phyloP scores from a whole-genome alignment of 2,797 vertebrate genomes.

The Spinus pinus region DNA sequence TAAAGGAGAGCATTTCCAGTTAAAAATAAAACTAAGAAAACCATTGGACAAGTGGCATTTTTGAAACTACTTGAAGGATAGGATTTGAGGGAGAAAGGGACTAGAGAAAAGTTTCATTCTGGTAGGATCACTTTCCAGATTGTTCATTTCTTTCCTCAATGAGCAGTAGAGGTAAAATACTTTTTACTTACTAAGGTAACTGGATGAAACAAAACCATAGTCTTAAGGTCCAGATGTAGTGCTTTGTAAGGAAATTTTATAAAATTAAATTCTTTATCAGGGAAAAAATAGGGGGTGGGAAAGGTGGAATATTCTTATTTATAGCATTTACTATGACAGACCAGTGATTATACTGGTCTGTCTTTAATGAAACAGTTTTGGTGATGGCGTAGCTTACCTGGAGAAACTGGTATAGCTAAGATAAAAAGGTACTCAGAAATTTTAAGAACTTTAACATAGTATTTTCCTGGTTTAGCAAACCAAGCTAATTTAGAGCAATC shows the following conservation, averaged over 20 bases:
- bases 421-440: neutral
- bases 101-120: neutral
- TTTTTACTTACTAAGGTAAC: neutral
- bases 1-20: neutral
- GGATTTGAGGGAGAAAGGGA: rapidly evolving
- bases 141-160: neutral
- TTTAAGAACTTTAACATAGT: neutral
- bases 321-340: neutral
- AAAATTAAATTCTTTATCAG: neutral
- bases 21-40: neutral
- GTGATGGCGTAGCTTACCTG: neutral
- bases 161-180: neutral
- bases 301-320: neutral
- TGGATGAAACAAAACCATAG: neutral
- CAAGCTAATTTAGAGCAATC: neutral
- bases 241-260: neutral
- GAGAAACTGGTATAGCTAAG: neutral
- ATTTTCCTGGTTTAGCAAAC: neutral
- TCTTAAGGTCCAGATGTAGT: neutral
- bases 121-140: neutral
- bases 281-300: rapidly evolving
- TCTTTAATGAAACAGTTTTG: neutral
- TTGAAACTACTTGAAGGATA: neutral
- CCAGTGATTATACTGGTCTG: neutral
- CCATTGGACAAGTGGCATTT: neutral